phyloP scores from a whole-genome alignment of 1,140 invertebrate species.

The Zaprionus nigranus region DNA sequence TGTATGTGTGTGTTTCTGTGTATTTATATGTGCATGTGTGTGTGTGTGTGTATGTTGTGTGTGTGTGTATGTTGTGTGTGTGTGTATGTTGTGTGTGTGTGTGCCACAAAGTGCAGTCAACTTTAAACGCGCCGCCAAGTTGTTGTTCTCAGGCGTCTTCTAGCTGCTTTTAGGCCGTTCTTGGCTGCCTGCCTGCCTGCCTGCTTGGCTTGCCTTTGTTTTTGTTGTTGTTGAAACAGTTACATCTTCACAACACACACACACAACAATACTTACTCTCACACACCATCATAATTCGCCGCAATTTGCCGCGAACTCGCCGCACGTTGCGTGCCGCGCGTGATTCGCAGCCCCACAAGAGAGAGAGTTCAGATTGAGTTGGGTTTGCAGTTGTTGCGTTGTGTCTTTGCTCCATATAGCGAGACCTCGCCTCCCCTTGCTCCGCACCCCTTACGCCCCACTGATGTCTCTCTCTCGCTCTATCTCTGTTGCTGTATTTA shows the following conservation, averaged over 20 bases:
- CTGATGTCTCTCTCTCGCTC: neutral
- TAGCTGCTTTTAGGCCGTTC: conserved; percentile 8
- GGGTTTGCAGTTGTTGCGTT: conserved; percentile 24
- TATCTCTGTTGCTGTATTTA: neutral
- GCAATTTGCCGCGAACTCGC: conserved; percentile 1
- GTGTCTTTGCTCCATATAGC: neutral
- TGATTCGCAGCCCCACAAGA: neutral
- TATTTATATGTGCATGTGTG: neutral
- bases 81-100: neutral
- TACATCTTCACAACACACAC: conserved; percentile 12
- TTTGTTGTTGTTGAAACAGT: conserved; percentile 2
- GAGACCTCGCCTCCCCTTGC: neutral
- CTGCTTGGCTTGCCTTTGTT: neutral
- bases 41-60: neutral
- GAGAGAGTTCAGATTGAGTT: neutral
- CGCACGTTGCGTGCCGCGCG: conserved; percentile 44
- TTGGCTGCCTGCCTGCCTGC: conserved; percentile 9
- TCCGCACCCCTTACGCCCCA: neutral
- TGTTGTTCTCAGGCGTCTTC: conserved; percentile 1
- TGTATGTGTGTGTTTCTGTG: neutral
- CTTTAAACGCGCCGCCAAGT: conserved; percentile 19
- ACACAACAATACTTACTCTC: no score
- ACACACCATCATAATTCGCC: conserved; percentile 9
- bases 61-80: conserved; percentile 6
- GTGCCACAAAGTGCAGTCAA: conserved; percentile 46